Evolutionary conservation across 2,797 vertebrate genomes (phyloP).

Genomic region (Gymnothorax reevesii): DNA sequence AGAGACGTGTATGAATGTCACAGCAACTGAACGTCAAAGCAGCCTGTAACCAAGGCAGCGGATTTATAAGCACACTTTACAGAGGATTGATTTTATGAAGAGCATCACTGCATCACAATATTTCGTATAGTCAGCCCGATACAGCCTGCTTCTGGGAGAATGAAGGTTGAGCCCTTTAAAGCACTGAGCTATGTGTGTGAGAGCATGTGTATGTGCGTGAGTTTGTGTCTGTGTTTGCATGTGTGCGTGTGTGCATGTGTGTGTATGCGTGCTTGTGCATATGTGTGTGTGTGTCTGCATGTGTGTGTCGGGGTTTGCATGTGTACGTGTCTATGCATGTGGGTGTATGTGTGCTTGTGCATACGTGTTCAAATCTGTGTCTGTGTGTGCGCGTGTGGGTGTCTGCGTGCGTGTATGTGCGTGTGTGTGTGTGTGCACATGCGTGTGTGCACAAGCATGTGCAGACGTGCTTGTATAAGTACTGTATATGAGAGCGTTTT

Average conservation of each 20-base stretch:
- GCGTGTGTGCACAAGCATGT: no score
- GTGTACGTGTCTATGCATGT: not conserved
- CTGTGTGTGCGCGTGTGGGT: not conserved
- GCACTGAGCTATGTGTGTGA: slow-evolving; percentile 52
- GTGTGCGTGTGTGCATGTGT: no score
- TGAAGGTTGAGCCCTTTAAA: slow-evolving; percentile 55
- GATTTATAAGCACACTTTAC: slow-evolving; percentile 58
- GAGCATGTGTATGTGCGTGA: no score
- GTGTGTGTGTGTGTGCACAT: no score
- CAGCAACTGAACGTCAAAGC: slow-evolving; percentile 53
- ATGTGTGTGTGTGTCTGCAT: no score
- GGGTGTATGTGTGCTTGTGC: not conserved
- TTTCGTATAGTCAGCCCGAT: slow-evolving; percentile 61
- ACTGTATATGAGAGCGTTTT: no score
- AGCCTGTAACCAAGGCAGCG: slow-evolving; percentile 49
- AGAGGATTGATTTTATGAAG: slow-evolving; percentile 66
- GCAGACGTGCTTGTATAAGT: no score
- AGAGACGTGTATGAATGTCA: slow-evolving; percentile 52
- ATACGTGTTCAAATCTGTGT: not conserved
- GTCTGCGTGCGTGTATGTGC: no score
- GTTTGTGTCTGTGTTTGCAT: no score
- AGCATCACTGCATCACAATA: slow-evolving; percentile 66
- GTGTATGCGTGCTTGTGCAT: no score
- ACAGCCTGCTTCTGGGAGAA: slow-evolving; percentile 57
- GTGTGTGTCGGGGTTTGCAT: not conserved